Evolutionary conservation across 2,888 invertebrate genomes (phyloP).

Genomic region (Mythimna albipuncta): DNA sequence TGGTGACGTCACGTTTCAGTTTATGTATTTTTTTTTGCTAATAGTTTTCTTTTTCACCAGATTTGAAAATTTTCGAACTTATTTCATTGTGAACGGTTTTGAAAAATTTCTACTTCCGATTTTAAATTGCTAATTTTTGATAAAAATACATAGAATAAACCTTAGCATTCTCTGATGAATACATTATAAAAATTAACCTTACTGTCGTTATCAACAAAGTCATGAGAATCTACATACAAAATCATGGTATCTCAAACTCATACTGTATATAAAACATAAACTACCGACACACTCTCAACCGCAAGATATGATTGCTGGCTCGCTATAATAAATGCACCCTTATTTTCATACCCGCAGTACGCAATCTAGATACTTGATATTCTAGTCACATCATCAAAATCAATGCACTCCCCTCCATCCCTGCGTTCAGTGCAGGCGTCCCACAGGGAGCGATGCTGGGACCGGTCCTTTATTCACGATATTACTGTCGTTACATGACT

Average conservation of each 20-base stretch:
- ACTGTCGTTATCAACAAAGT: not conserved
- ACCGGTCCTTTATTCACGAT: slow-evolving; percentile 49
- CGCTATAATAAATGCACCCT: slow-evolving; percentile 14
- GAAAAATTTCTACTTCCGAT: too few species aligned
- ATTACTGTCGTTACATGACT: slow-evolving; percentile 55
- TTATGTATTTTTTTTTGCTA: too few species aligned
- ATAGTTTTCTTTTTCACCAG: too few species aligned
- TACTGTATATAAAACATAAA: not conserved
- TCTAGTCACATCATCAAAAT: slow-evolving; percentile 43
- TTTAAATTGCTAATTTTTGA: too few species aligned
- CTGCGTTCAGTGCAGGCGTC: slow-evolving; percentile 45
- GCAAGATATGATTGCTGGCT: not conserved
- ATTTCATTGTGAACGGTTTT: too few species aligned
- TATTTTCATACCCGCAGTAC: not conserved
- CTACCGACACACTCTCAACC: slow-evolving; percentile 3
- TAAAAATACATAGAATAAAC: too few species aligned
- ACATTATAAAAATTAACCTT: too few species aligned
- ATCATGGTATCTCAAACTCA: not conserved
- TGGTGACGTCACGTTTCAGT: too few species aligned
- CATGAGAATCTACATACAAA: not conserved
- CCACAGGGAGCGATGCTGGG: slow-evolving; percentile 51
- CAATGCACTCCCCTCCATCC: slow-evolving; percentile 36
- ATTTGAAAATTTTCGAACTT: too few species aligned
- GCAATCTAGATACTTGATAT: slow-evolving; percentile 34
- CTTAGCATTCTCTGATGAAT: too few species aligned